Base-by-base conservation (phyloP, 2,113 vertebrate species). In the Gasterosteus aculeatus region DNA sequence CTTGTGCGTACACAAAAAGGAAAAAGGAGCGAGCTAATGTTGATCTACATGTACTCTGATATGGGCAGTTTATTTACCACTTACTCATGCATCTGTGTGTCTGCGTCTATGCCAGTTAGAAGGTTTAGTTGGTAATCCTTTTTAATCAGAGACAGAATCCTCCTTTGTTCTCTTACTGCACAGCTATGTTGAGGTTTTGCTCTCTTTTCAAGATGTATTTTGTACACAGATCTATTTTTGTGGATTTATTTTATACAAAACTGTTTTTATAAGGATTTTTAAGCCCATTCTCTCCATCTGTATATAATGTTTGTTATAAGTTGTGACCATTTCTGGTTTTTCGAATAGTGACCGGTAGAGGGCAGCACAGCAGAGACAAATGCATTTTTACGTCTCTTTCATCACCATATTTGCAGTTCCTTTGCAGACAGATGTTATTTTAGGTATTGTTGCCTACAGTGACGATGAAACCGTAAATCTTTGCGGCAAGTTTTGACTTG, bases 221-320 rank as follows among this genome's bases (percentile, higher is more conserved):
- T 92, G 2, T 91, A 91, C 35, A 84, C 83, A 88, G 77, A 87
- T 91, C 64, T 91, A 91, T 91, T 91, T 92, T 93, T 83, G 70
- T 86, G 83, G 77, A 69, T 84, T 87, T 54, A 38, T 88, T 90
- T 93, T 91, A 26, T 90, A 91, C 31, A 11, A 69, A 61, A 71
- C 75, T 49, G 60, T 82, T 91, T 90, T 89, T 80, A 76, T 87
- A 86, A 51, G 77, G 14, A 63, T 74, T 79, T 86, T 68, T 61
- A 80, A 65, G 18, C 76, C 38, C 46, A 19, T 41, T 69, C 2
- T 68, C 42, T 75, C 47, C 67, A 54, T 83, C 49, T 89, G 33
- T 85, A 85, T 38, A 41, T 69, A 66, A 53, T 76, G 73, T 80
- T 69, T 72, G 41, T 77, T 16, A 39, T 59, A 33, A 62, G 2